A percentile compares a stretch with the other conserved stretches of the same genome.
Conservation (phyloP, 2,113 vertebrate genomes). For the Potamarius usumacintae region DNA sequence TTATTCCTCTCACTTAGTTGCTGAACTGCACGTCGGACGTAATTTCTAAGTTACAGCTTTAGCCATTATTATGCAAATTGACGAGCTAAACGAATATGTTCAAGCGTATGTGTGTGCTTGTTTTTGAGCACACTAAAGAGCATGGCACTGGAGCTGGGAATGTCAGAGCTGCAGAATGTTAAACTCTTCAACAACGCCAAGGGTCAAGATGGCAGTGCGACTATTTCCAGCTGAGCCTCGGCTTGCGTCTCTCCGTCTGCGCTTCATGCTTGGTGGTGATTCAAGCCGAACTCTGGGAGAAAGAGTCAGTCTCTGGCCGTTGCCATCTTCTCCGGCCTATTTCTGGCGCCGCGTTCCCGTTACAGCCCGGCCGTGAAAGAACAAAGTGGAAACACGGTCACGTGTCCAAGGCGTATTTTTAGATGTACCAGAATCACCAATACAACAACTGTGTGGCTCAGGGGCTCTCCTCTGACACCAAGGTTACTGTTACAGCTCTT, state of each 20-base stretch:
- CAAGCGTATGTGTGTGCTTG: neutral
- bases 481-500: conserved; percentile 41
- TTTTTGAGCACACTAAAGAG: neutral
- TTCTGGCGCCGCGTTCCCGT: conserved; percentile 65
- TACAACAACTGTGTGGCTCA: conserved; percentile 64
- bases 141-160: neutral
- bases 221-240: conserved; percentile 20
- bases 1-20: neutral
- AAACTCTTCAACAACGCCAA: conserved; percentile 13
- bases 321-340: conserved; percentile 67
- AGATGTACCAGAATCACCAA: conserved; percentile 69
- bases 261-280: conserved; percentile 61
- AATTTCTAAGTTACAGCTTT: neutral
- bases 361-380: conserved; percentile 65
- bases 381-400: conserved; percentile 77
- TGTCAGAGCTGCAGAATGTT: neutral
- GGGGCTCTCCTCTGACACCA: conserved; percentile 60
- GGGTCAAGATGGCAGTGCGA: conserved; percentile 9
- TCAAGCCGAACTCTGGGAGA: conserved; percentile 62
- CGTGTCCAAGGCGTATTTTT: conserved; percentile 76
- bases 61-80: neutral
- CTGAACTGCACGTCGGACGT: neutral
- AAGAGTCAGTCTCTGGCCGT: conserved; percentile 60
- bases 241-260: conserved; percentile 34
- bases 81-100: neutral